Evolutionary conservation across 2,888 invertebrate species (phyloP).

Genomic region (Drosophila anomelani): DNA sequence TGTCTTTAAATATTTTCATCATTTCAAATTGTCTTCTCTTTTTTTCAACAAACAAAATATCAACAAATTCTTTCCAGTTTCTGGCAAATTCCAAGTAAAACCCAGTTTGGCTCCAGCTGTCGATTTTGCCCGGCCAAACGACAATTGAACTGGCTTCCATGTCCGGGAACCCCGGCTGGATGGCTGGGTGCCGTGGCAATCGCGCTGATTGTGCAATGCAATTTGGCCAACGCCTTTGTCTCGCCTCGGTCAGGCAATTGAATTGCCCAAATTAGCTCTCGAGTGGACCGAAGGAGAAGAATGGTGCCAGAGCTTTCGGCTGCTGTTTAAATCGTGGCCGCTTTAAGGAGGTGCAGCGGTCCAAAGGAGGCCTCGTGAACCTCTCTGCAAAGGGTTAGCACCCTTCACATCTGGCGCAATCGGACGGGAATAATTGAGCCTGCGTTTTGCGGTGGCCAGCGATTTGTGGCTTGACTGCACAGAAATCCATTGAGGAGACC

Average conservation of each 20-base stretch:
- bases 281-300: conserved; percentile 10
- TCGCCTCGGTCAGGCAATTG: conserved; percentile 58
- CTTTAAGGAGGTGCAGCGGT: conserved; percentile 8
- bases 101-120: conserved; percentile 17
- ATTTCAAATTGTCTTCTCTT: neutral
- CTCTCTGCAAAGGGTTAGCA: conserved; percentile 5
- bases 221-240: conserved; percentile 65
- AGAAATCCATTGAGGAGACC: neutral
- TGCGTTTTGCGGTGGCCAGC: conserved; percentile 30
- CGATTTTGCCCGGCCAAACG: conserved; percentile 47
- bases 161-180: conserved; percentile 16
- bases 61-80: conserved; percentile 4
- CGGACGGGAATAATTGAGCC: conserved; percentile 56
- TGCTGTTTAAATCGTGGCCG: conserved; percentile 3
- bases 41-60: neutral
- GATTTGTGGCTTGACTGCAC: neutral
- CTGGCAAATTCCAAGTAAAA: neutral
- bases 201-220: conserved; percentile 67
- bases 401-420: conserved; percentile 42
- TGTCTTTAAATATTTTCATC: neutral
- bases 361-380: neutral
- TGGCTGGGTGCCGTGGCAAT: conserved; percentile 52
- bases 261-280: conserved; percentile 60
- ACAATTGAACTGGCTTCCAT: conserved; percentile 49
- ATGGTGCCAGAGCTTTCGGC: conserved; percentile 1